Conservation (phyloP, 2,797 vertebrate genomes). For the Parauchenoglanis ngamensis region DNA sequence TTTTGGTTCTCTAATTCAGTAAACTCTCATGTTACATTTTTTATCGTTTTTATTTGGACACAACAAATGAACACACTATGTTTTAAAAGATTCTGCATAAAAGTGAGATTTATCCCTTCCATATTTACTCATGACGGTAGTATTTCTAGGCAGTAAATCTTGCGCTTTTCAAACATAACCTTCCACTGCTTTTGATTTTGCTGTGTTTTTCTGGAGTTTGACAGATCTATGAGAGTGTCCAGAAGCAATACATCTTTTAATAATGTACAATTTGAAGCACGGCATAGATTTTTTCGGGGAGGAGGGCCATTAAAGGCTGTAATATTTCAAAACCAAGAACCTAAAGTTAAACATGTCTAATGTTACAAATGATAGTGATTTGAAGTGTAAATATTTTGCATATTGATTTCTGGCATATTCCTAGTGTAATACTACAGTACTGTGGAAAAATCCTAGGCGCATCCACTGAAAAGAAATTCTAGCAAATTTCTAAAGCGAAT, state of each 20-base stretch:
- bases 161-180: conserved; percentile 9
- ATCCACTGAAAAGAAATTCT: neutral
- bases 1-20: conserved; percentile 56
- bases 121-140: conserved; percentile 16
- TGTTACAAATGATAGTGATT: neutral
- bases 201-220: conserved; percentile 42
- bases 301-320: neutral
- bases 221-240: conserved; percentile 33
- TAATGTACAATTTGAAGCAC: conserved; percentile 34
- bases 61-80: conserved; percentile 55
- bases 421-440: neutral
- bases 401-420: neutral
- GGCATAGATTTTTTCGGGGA: neutral
- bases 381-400: conserved; percentile 6
- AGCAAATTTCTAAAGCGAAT: neutral
- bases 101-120: conserved; percentile 9
- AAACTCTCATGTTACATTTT: conserved; percentile 60
- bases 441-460: neutral
- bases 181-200: conserved; percentile 13
- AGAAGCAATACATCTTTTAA: conserved; percentile 45
- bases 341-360: conserved; percentile 19
- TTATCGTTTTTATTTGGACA: conserved; percentile 50
- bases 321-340: conserved; percentile 13
- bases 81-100: conserved; percentile 3
- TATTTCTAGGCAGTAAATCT: neutral